Base-by-base conservation (phyloP, 2,797 vertebrate species). In the Morelia viridis region DNA sequence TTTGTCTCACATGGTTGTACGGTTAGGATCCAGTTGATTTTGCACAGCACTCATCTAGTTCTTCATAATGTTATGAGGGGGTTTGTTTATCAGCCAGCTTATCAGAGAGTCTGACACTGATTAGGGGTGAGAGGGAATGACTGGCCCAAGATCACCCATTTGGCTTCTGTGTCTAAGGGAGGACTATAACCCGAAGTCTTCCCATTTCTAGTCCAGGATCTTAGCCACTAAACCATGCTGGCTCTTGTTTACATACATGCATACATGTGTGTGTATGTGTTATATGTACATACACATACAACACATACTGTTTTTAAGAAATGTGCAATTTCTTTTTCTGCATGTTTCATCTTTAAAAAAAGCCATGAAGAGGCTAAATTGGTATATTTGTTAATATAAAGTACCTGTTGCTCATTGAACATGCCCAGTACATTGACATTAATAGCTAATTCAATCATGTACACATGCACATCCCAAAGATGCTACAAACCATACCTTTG, bases 371-470 rank as follows among this genome's bases (percentile, higher is more conserved):
- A 90, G 5, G 91, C 17, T 93, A 12, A 4, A 86, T 61, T 28
- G 58, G 35, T 85, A 15, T 62, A 89, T 94, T 93, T 92, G 62
- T 94, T 95, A 95, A 93, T 57, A 0, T 84, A 92, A 61, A 8
- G 53, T 92, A 3, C 28, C 12, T 68, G 12, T 68, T 68, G 28
- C 28, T 2, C 64, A 31, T n/a, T 68, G n/a, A 68, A 68, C 64
- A 31, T 15, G 64, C 12, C 64, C 64, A 31, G 64, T n/a, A 31
- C 28, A 68, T 1, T 6, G 64, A 15, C 64, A 68, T 68, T 28
- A 68, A 68, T 68, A 31, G 5, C 4, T 68, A 65, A 65, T 65
- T 65, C 12, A 15, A 12, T 68, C 64, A 68, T 68, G 64, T 13
- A 13, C 64, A 31, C 12, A 68, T 68, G 28, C 64, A 68, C 28